Conservation (phyloP, 1,140 invertebrate species). For the Brachionus calyciflorus region DNA sequence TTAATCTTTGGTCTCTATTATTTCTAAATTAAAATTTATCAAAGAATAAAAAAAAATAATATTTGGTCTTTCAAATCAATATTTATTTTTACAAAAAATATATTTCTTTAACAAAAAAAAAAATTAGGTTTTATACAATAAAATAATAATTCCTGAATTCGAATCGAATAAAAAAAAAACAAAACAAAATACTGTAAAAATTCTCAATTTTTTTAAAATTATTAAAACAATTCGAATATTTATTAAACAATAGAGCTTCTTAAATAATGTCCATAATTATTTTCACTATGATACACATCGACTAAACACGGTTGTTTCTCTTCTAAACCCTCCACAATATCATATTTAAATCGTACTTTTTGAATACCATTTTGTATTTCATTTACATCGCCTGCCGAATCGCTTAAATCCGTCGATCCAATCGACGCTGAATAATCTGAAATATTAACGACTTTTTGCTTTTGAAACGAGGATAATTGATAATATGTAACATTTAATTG, state of each 20-base stretch:
- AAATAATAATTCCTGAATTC: too few relatives aligned
- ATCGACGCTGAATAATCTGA: neutral
- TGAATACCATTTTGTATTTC: neutral
- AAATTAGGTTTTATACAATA: too few relatives aligned
- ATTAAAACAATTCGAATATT: too few relatives aligned
- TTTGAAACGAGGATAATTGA: neutral
- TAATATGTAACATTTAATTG: neutral
- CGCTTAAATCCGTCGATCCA: neutral
- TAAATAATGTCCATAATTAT: constrained; percentile 6
- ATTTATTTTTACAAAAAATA: too few relatives aligned
- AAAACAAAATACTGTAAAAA: neutral
- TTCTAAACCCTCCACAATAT: neutral
- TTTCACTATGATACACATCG: neutral
- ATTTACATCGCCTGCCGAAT: neutral
- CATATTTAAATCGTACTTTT: neutral
- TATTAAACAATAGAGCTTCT: constrained; percentile 31
- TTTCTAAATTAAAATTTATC: too few relatives aligned
- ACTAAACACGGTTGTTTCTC: neutral
- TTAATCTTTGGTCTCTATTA: too few relatives aligned
- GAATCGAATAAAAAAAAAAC: too few relatives aligned
- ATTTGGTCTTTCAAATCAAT: too few relatives aligned
- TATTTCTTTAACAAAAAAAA: too few relatives aligned
- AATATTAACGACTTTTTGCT: neutral
- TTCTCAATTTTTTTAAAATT: neutral
- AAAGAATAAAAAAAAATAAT: too few relatives aligned